These are phyloP conservation scores for Aselliscus stoliczkanus DNA, from an alignment of 2,797 vertebrate genomes.

Conservation along the genomic window DNA sequence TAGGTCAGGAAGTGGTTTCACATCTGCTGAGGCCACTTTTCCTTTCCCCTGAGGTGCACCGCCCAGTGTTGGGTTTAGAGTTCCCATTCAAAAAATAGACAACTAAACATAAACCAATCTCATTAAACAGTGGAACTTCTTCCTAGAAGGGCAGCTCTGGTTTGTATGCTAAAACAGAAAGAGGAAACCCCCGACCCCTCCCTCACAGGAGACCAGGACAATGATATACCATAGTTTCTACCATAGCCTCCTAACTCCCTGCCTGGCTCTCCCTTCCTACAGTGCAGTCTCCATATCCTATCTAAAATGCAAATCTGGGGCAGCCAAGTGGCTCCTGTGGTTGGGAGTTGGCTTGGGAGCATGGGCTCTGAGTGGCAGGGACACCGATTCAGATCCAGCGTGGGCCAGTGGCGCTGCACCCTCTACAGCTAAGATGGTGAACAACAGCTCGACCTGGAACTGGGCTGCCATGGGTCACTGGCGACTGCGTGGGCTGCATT, in stretches of 20 bases:
- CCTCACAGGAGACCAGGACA: background rate
- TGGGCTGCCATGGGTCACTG: no score
- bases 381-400: no score
- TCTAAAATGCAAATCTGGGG: background rate
- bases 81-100: background rate
- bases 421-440: no score
- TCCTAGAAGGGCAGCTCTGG: background rate
- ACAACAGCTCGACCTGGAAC: no score
- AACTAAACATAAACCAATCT: background rate
- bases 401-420: no score
- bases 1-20: background rate
- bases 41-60: background rate
- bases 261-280: background rate
- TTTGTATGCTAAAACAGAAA: background rate
- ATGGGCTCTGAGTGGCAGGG: no score
- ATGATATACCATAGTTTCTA: background rate
- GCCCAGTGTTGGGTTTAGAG: background rate
- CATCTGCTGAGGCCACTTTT: background rate
- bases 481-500: no score
- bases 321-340: no score
- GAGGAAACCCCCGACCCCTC: background rate
- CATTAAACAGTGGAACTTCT: background rate
- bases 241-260: background rate
- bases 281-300: background rate
- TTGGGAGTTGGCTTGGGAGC: no score